A percentile compares a stretch with the other conserved stretches of the same genome.
Evolutionary conservation across 2,113 vertebrate species (phyloP).

Genomic region (Corythoichthys intestinalis): DNA sequence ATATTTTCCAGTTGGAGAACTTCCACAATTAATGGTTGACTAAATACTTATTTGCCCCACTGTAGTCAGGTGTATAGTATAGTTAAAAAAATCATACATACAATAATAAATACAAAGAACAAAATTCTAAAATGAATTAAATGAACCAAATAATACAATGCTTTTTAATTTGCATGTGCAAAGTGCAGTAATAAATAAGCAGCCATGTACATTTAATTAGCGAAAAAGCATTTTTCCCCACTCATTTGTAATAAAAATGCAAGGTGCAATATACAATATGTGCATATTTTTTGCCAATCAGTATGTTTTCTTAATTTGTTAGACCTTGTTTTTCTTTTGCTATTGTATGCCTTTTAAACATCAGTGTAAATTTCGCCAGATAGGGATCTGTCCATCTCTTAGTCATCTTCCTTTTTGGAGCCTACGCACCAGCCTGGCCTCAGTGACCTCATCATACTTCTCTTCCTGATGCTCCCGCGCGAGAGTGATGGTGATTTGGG

Average conservation of each 20-base stretch:
- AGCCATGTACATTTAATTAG: background rate
- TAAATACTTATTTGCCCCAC: too few species aligned
- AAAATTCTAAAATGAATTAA: background rate
- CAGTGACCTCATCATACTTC: constrained; percentile 50
- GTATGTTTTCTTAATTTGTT: background rate
- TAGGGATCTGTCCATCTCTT: background rate
- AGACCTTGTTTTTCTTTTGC: background rate
- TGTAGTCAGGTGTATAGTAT: too few species aligned
- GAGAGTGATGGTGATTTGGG: constrained; percentile 13
- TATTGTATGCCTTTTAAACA: constrained; percentile 8
- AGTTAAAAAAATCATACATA: background rate
- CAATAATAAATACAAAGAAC: background rate
- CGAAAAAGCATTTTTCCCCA: background rate
- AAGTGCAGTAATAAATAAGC: background rate
- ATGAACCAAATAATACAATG: background rate
- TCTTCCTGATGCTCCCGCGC: constrained; percentile 36
- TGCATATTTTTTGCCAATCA: background rate
- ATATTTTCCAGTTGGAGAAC: too few species aligned
- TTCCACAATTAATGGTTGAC: too few species aligned
- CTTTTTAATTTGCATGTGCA: background rate
- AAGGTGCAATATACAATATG: background rate
- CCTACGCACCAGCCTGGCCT: constrained; percentile 61
- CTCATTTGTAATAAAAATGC: background rate
- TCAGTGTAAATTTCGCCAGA: background rate
- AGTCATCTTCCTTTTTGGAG: constrained; percentile 38